Conservation (phyloP, 2,797 vertebrate species). For the Coendou prehensilis region DNA sequence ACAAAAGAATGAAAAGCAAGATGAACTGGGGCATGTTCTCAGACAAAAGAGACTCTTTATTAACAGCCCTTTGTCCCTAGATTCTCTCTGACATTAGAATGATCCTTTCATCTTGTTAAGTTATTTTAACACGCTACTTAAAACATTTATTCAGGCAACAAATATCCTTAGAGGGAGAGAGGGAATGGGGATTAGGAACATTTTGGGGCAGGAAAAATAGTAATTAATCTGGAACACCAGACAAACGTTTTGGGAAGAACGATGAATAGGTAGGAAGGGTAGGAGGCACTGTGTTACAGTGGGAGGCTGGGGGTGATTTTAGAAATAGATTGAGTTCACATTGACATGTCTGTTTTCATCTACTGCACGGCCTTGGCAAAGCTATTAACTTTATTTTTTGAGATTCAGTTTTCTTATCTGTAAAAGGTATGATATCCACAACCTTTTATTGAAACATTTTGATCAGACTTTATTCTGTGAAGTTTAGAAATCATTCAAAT, state of each 20-base stretch:
- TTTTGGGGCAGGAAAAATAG: neutral
- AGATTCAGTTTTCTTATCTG: neutral
- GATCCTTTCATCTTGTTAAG: neutral
- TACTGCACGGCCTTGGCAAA: neutral
- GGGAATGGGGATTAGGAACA: neutral
- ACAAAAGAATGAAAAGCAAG: neutral
- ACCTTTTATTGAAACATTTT: neutral
- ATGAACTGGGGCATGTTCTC: neutral
- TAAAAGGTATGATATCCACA: neutral
- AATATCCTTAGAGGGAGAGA: neutral
- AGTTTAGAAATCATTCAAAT: neutral
- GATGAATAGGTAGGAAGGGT: neutral
- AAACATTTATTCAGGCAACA: neutral
- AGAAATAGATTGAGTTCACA: neutral
- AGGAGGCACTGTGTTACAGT: neutral
- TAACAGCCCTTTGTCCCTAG: neutral
- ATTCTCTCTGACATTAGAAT: neutral
- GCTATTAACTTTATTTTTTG: neutral
- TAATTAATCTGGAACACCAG: neutral
- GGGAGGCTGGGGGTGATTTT: neutral
- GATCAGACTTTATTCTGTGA: constrained; percentile 28
- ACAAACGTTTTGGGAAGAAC: neutral
- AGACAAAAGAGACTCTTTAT: neutral
- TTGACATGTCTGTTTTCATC: neutral
- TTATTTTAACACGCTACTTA: neutral